These are phyloP conservation scores for Columba janthina DNA, from an alignment of 2,113 vertebrate genomes.

Conservation along the genomic window DNA sequence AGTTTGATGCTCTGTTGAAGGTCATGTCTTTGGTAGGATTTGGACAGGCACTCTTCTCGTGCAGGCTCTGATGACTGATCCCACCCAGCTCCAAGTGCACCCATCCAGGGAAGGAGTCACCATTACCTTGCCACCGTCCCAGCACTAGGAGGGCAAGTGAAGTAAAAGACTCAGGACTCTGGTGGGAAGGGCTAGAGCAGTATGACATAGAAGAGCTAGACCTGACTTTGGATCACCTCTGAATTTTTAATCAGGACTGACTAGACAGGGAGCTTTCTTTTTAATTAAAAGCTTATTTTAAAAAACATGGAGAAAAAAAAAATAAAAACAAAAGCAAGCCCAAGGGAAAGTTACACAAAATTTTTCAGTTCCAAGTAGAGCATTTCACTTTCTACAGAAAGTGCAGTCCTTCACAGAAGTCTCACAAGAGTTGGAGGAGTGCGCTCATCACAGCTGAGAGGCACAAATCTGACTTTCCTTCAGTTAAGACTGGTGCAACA, in stretches of 20 bases:
- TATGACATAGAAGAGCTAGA: not conserved
- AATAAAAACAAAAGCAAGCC: not conserved
- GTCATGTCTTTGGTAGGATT: conserved; percentile 3
- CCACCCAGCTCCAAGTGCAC: not conserved
- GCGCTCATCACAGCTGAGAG: not conserved
- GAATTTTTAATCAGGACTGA: not conserved
- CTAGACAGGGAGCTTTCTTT: not conserved
- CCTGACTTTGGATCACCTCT: not conserved
- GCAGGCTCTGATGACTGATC: not conserved
- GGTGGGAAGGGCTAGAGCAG: not conserved
- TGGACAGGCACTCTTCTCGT: not conserved
- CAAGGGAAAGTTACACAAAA: not conserved
- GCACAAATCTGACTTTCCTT: not conserved
- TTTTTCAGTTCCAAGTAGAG: not conserved
- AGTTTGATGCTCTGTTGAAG: conserved; percentile 25
- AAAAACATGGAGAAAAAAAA: not conserved
- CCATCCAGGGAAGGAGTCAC: not conserved
- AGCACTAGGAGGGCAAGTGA: not conserved
- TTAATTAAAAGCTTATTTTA: not conserved
- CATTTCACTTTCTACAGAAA: not conserved
- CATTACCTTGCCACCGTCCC: not conserved
- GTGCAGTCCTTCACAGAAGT: not conserved
- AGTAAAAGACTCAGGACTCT: not conserved
- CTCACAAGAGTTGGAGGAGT: not conserved
- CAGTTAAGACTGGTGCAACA: not conserved